Evolutionary conservation across 2,113 vertebrate species (phyloP).

Genomic region (Excalfactoria chinensis): DNA sequence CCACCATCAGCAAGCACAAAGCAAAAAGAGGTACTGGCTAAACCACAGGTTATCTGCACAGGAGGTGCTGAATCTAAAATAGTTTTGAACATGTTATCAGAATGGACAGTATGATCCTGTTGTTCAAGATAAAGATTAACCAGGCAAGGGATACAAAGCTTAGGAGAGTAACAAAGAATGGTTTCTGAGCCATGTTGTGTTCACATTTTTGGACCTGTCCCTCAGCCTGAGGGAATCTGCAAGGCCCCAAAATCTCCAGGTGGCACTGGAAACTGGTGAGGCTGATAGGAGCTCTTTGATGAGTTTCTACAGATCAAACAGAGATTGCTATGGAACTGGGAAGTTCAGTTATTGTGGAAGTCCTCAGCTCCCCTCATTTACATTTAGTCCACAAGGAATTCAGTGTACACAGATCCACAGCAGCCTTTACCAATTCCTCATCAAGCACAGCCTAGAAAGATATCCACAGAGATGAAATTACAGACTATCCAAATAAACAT

Average conservation of each 20-base stretch:
- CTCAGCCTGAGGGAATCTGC: neutral
- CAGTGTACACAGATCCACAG: conserved; percentile 36
- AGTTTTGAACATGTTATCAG: neutral
- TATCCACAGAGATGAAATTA: conserved; percentile 19
- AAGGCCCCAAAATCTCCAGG: neutral
- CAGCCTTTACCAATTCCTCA: conserved; percentile 15
- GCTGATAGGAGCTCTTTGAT: conserved; percentile 26
- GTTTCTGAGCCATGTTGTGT: conserved; percentile 1
- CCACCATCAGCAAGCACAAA: neutral
- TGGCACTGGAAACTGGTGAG: neutral
- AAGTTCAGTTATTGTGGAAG: conserved; percentile 41
- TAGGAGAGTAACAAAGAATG: neutral
- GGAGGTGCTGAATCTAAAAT: neutral
- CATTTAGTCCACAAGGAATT: conserved; percentile 36
- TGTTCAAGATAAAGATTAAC: neutral
- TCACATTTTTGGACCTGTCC: neutral
- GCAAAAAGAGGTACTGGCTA: neutral
- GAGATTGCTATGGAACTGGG: neutral
- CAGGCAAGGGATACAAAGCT: neutral
- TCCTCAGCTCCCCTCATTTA: conserved; percentile 52
- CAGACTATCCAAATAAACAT: conserved; percentile 10
- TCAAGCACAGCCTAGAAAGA: conserved; percentile 21
- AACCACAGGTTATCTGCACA: neutral
- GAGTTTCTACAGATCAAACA: conserved; percentile 38
- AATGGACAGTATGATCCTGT: neutral